Percentiles rank a stretch among this genome's conserved stretches.
Evolutionary conservation across 2,113 vertebrate genomes (phyloP).

Genomic region (Scytalopus superciliaris): DNA sequence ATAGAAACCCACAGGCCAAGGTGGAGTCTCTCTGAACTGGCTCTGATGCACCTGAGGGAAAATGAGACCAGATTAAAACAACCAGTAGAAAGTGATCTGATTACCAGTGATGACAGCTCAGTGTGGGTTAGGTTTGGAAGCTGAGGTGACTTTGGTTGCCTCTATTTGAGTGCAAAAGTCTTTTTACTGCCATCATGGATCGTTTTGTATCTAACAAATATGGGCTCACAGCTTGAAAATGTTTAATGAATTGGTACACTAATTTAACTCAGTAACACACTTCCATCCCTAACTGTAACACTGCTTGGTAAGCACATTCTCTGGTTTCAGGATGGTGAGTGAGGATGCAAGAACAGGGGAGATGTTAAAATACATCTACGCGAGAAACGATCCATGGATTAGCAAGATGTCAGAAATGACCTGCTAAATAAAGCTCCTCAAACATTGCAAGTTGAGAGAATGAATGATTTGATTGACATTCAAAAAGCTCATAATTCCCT

Average conservation of each 20-base stretch:
- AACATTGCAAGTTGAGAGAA: constrained; percentile 33
- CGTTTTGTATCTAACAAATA: background rate
- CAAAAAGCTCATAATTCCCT: constrained; percentile 52
- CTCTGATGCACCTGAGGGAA: background rate
- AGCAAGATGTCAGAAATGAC: constrained; percentile 17
- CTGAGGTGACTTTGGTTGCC: background rate
- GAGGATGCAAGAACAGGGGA: background rate
- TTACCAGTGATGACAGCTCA: background rate
- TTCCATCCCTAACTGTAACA: background rate
- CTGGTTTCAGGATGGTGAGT: background rate
- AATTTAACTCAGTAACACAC: background rate
- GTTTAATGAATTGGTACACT: constrained; percentile 27
- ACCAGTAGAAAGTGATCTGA: background rate
- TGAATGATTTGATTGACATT: constrained; percentile 37
- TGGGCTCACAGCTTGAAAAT: background rate
- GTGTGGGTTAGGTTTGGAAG: background rate
- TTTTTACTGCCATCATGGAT: background rate
- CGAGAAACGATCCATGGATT: constrained; percentile 36
- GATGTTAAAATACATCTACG: background rate
- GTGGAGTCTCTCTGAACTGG: background rate
- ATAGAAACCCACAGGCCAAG: background rate
- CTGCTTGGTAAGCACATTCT: background rate
- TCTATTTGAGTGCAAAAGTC: background rate
- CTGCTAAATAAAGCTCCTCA: constrained; percentile 16
- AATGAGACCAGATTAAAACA: background rate